Conservation (phyloP, 2,888 invertebrate species). For the Leptinotarsa juncta region DNA sequence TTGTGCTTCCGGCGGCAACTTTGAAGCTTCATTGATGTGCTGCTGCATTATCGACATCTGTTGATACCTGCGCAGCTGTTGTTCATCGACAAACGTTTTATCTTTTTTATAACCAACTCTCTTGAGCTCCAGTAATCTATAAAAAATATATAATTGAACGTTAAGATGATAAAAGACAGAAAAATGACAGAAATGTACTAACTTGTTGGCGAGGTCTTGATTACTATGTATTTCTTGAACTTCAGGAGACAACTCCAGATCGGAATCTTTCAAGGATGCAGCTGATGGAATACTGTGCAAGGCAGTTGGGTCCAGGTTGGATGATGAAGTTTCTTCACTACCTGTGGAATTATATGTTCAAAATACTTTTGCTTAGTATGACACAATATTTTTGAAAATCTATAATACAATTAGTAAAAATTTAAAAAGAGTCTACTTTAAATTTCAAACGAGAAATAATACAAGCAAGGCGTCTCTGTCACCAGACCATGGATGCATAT, state of each 20-base stretch:
- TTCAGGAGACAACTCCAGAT: conserved; percentile 58
- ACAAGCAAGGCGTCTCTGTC: too few relatives aligned
- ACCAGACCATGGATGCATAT: too few relatives aligned
- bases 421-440: too few relatives aligned
- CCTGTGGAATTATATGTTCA: background rate
- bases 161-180: background rate
- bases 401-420: too few relatives aligned
- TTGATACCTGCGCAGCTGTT: conserved; percentile 77
- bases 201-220: conserved; percentile 57
- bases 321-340: conserved; percentile 43
- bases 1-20: conserved; percentile 78
- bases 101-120: conserved; percentile 81
- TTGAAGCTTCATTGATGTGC: conserved; percentile 75
- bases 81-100: conserved; percentile 80
- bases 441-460: too few relatives aligned
- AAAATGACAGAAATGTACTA: conserved; percentile 42
- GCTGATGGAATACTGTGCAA: conserved; percentile 51
- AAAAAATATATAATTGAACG: conserved; percentile 37
- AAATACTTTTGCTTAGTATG: too few relatives aligned
- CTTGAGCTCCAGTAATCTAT: conserved; percentile 79
- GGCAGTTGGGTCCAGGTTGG: conserved; percentile 26
- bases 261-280: conserved; percentile 55
- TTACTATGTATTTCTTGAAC: conserved; percentile 39
- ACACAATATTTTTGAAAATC: too few relatives aligned
- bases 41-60: conserved; percentile 80